Base-by-base conservation (phyloP, 2,888 invertebrate genomes). In the Drosophila borborema region DNA sequence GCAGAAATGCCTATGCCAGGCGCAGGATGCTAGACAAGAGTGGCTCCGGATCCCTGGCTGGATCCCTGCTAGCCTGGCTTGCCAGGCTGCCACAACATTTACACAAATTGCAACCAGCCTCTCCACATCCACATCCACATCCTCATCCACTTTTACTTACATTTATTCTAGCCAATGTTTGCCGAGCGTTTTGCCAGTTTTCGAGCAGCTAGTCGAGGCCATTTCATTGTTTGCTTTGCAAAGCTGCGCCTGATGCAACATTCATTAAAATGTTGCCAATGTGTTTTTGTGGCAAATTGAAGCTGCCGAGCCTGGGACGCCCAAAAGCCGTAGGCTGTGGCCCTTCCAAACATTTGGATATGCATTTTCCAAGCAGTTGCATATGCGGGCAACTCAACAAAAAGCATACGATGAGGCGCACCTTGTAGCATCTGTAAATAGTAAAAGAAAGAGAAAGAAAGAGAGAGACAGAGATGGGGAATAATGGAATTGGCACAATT, bases 211-310 rank as follows among this genome's bases (percentile, higher is more conserved):
- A 53, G 61, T 23, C 40, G 38, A 67, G 80, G 51, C 72, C 64
- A 55, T 80, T 77, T 63, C 66, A 81, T 79, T 79, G 90, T 86
- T 86, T 90, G 90, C 75, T 77, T 77, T 76, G 61, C 45, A 23
- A 54, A 28, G 60, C 62, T 79, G 73, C 58, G 68, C 64, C 75
- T 72, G 79, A 71, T 81, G 83, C 86, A 82, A 73, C 89, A 86
- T 86, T 86, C 90, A 86, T 86, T 90, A 88, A 86, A 88, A 86
- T 88, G 88, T 90, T 90, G 86, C 90, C 86, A 88, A 89, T 90
- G 86, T 88, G 86, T 90, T 90, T 88, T 86, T 90, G 89, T 79
- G 89, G 90, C 81, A 85, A 90, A 90, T 86, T 87, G 86, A 89
- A 80, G 88, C 82, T 89, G 81, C 78, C 60, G 75, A 74, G 40